These are phyloP conservation scores for Trogon surrucura DNA, from an alignment of 2,113 vertebrate species.

Conservation along the genomic window DNA sequence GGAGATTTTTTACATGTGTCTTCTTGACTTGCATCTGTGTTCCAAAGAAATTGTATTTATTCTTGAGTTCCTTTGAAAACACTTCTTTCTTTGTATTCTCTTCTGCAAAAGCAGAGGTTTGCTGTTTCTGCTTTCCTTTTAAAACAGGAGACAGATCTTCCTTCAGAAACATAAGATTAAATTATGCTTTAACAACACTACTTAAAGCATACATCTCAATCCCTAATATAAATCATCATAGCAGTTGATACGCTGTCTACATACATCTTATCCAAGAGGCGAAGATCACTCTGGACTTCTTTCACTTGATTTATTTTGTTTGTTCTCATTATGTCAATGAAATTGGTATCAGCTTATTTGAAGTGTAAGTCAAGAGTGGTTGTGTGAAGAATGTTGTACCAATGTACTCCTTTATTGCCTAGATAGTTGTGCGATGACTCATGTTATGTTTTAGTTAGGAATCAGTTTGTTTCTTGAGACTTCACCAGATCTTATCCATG, in stretches of 20 bases:
- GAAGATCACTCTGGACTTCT: constrained; percentile 5
- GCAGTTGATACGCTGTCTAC: constrained; percentile 24
- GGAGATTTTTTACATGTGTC: not conserved
- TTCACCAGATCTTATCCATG: not conserved
- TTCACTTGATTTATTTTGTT: constrained; percentile 48
- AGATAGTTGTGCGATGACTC: not conserved
- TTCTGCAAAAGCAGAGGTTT: not conserved
- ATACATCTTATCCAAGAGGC: constrained; percentile 19
- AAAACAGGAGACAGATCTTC: not conserved
- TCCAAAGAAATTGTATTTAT: not conserved
- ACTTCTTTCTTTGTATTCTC: not conserved
- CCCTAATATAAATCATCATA: constrained; percentile 22
- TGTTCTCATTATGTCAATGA: constrained; percentile 62
- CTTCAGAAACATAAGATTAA: not conserved
- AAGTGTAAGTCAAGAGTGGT: not conserved
- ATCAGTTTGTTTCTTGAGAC: not conserved
- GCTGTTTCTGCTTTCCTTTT: constrained; percentile 1
- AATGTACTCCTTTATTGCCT: not conserved
- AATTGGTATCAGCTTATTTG: constrained; percentile 47
- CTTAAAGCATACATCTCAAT: constrained; percentile 3
- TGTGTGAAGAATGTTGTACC: not conserved
- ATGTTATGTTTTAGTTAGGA: not conserved
- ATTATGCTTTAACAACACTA: not conserved
- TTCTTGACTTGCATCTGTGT: not conserved
- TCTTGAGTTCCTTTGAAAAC: not conserved